These are phyloP conservation scores for Saguinus imperator DNA, from an alignment of 2,113 vertebrate species.

Conservation along the genomic window DNA sequence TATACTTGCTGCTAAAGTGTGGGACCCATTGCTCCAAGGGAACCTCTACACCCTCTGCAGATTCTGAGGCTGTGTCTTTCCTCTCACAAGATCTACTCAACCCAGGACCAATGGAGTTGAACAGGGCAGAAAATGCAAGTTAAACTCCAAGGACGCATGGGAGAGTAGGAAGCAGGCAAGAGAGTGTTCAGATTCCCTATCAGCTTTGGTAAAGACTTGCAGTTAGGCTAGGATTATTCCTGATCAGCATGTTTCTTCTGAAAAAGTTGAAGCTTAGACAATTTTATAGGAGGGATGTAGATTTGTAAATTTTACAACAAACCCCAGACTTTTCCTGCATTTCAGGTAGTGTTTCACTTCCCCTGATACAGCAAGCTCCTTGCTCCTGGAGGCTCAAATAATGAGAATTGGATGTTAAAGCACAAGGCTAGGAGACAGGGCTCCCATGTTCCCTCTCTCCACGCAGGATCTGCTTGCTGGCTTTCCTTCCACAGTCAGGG, in stretches of 20 bases:
- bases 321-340: background rate
- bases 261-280: background rate
- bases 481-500: background rate
- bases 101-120: background rate
- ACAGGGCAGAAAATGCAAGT: too few relatives aligned
- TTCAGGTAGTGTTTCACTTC: background rate
- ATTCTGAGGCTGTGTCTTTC: background rate
- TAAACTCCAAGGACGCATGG: accelerated
- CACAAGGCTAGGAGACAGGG: background rate
- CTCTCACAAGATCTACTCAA: too few relatives aligned
- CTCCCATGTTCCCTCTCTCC: too few relatives aligned
- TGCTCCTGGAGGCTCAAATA: accelerated
- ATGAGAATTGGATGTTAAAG: background rate
- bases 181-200: background rate
- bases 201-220: background rate
- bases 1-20: background rate
- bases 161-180: accelerated
- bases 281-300: background rate
- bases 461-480: background rate
- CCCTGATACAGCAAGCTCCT: background rate
- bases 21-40: accelerated
- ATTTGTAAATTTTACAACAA: background rate
- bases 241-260: background rate
- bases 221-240: background rate
- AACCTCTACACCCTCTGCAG: background rate